Percentiles rank a stretch among this genome's conserved stretches.
phyloP scores from a whole-genome alignment of 2,797 vertebrate species.

The Anguilla obscura region DNA sequence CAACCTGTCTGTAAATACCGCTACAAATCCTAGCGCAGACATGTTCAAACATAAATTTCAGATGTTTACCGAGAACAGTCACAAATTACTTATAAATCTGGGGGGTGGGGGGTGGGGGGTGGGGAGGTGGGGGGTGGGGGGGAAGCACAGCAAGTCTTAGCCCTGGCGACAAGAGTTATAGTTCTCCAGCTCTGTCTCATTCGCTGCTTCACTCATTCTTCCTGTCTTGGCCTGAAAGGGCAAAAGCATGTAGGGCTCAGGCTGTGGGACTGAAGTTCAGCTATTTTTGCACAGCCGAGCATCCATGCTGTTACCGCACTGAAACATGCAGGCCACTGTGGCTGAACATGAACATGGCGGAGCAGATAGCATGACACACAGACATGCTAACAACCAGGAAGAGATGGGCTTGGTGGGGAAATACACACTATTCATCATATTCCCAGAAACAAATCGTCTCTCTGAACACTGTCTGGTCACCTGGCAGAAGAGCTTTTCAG shows the following conservation, averaged over 20 bases:
- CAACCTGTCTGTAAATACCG: background rate
- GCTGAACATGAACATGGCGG: background rate
- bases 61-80: background rate
- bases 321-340: background rate
- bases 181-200: background rate
- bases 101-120: no score
- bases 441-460: background rate
- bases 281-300: background rate
- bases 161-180: background rate
- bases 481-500: background rate
- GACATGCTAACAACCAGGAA: background rate
- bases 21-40: background rate
- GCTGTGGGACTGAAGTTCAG: background rate
- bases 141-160: background rate
- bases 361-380: background rate
- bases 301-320: background rate
- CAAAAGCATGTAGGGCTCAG: background rate
- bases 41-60: background rate
- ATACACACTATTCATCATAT: background rate
- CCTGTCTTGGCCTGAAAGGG: constrained; percentile 8
- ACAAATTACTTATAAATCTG: background rate
- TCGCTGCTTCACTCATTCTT: background rate
- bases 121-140: background rate
- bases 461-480: background rate
- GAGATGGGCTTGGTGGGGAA: background rate